phyloP scores from a whole-genome alignment of 2,113 vertebrate species.

The Eulemur rufifrons region DNA sequence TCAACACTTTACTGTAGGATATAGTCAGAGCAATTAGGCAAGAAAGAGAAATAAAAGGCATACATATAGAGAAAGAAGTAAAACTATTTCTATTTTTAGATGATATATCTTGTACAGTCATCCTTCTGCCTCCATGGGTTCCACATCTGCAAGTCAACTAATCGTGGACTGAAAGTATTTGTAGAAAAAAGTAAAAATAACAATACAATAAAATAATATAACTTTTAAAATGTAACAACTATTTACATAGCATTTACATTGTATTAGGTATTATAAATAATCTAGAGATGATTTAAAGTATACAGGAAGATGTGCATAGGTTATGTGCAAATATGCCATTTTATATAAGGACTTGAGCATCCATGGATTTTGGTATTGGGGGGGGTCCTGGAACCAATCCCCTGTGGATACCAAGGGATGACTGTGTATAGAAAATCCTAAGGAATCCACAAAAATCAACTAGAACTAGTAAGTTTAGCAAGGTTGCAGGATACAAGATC shows the following conservation, averaged over 20 bases:
- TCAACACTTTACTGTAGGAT: neutral
- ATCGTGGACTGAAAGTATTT: neutral
- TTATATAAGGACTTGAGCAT: neutral
- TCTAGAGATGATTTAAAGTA: neutral
- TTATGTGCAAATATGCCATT: neutral
- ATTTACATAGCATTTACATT: neutral
- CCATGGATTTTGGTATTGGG: neutral
- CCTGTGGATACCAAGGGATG: neutral
- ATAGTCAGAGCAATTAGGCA: neutral
- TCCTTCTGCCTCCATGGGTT: neutral
- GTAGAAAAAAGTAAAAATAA: neutral
- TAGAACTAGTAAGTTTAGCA: neutral
- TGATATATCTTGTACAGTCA: neutral
- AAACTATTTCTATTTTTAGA: neutral
- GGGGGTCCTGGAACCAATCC: neutral
- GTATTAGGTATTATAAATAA: neutral
- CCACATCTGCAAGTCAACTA: neutral
- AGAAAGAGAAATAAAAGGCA: neutral
- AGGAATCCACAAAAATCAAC: neutral
- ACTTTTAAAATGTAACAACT: neutral
- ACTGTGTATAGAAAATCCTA: neutral
- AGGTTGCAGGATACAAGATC: neutral
- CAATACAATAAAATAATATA: neutral
- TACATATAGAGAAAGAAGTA: neutral
- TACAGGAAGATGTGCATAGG: neutral